phyloP scores from a whole-genome alignment of 2,113 vertebrate genomes.

The Neodon shergylaensis region DNA sequence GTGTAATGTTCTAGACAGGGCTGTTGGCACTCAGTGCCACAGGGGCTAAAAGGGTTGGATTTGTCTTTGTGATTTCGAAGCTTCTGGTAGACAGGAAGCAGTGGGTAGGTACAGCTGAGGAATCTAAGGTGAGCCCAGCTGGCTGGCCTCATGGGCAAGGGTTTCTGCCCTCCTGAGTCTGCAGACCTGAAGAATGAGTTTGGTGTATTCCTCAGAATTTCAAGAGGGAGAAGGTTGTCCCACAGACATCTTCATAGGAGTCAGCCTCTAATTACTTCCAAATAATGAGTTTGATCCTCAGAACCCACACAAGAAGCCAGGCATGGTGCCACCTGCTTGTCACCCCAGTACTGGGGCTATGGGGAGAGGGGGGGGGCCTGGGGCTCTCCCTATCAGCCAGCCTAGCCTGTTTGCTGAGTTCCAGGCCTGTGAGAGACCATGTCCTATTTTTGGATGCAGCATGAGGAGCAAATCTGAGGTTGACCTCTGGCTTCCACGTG shows the following conservation, averaged over 20 bases:
- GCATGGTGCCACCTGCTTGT: not conserved
- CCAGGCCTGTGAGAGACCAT: not conserved
- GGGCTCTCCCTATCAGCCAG: not conserved
- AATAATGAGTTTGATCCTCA: not conserved
- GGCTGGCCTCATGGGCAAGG: not conserved
- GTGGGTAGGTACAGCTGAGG: not conserved
- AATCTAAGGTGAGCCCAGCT: not conserved
- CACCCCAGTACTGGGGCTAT: not conserved
- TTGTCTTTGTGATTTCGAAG: not conserved
- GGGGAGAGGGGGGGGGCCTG: not conserved
- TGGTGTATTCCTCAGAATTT: not conserved
- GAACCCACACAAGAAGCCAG: not conserved
- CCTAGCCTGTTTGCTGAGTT: not conserved
- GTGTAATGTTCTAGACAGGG: rapidly evolving
- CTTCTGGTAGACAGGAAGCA: no score
- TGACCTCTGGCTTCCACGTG: not conserved
- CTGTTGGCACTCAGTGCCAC: not conserved
- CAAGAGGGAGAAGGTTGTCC: not conserved
- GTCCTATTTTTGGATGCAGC: no score
- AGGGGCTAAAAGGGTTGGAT: not conserved
- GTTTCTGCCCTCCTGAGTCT: not conserved
- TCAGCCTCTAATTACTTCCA: slow-evolving; percentile 25
- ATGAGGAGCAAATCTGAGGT: not conserved
- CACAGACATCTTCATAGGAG: not conserved
- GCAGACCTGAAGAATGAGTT: not conserved